Evolutionary conservation across 2,113 vertebrate species (phyloP).

Genomic region (Prionailurus bengalensis): DNA sequence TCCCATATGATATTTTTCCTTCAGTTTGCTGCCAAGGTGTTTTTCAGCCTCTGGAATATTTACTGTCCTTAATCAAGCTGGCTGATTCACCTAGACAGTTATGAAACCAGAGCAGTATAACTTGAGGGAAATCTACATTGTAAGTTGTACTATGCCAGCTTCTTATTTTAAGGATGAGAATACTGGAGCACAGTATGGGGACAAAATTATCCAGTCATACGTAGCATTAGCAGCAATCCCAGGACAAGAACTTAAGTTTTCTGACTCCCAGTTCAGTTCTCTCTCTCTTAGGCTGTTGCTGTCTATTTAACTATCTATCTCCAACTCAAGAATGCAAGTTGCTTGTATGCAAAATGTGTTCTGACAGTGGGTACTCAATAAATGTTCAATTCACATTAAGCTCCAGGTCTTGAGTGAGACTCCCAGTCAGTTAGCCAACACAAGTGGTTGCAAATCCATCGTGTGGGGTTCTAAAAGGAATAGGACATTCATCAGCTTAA

Average conservation of each 20-base stretch:
- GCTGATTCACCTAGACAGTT: background rate
- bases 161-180: constrained; percentile 50
- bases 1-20: background rate
- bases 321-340: background rate
- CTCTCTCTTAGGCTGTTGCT: background rate
- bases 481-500: background rate
- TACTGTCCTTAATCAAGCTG: background rate
- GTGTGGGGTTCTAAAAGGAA: background rate
- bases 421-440: background rate
- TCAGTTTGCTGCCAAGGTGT: background rate
- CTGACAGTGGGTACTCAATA: background rate
- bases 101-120: background rate
- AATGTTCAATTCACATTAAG: background rate
- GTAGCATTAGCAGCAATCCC: background rate
- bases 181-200: background rate
- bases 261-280: background rate
- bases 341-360: background rate
- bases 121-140: background rate
- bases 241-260: background rate
- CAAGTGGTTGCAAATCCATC: background rate
- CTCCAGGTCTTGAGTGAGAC: background rate
- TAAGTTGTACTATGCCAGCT: background rate
- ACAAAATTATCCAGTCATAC: background rate
- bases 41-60: background rate
- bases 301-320: background rate